Evolutionary conservation across 92 coral and sea anemone genomes (phyloP).

Genomic region (Ricordea florida): DNA sequence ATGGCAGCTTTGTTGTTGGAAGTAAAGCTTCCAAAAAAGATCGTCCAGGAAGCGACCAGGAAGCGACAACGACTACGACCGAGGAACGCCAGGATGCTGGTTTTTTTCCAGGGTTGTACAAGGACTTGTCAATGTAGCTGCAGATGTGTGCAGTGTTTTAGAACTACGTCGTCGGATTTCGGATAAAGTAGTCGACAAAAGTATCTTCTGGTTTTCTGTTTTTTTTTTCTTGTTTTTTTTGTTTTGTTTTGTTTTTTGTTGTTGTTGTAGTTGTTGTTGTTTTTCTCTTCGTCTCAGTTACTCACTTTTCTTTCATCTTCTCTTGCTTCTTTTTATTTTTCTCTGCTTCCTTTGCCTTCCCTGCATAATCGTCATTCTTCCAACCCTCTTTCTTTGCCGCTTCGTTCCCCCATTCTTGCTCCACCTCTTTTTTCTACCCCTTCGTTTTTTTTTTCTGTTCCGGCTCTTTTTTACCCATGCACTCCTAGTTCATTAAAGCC

Average conservation of each 20-base stretch:
- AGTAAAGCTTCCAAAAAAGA: slow-evolving; percentile 17
- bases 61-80: not conserved
- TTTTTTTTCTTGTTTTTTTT: no score
- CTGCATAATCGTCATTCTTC: not conserved
- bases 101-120: slow-evolving; percentile 19
- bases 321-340: not conserved
- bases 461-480: not conserved
- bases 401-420: not conserved
- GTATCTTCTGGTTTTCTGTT: no score
- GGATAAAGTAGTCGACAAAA: no score
- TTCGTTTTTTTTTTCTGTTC: not conserved
- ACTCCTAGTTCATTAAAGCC: not conserved
- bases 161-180: no score
- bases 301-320: not conserved
- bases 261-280: no score
- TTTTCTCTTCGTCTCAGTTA: no score
- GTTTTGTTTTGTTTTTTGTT: no score
- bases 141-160: no score
- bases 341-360: not conserved
- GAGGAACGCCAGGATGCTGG: not conserved
- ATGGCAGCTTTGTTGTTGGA: not conserved
- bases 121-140: not conserved
- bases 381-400: not conserved
- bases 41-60: not conserved
- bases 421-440: not conserved